Evolutionary conservation across 2,797 vertebrate species (phyloP), one percentile per base, ranked within the genome.

Genomic region (Lepilemur septentrionalis): DNA sequence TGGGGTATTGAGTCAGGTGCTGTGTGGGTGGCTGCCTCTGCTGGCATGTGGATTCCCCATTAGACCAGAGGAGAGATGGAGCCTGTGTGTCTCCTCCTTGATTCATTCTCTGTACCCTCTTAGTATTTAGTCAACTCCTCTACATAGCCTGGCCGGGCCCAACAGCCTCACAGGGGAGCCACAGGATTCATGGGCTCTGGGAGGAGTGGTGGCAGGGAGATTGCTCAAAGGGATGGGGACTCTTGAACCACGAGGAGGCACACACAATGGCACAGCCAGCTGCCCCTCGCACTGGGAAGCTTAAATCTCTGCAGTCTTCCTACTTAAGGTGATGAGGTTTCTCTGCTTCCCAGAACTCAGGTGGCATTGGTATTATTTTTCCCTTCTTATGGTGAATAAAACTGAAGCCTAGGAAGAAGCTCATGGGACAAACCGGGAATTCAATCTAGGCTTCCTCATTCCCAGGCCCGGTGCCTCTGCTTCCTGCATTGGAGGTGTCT

Each of bases 331-430:
- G 59, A 65, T 2, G 23, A 76, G 30, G 15, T 43, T 50, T 63
- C 32, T 59, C 57, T 65, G 69, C 35, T 89, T 78, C 72, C 57
- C 79, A 94, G 91, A 94, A 22, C 43, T 81, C 94, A 48, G 59
- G 38, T 17, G 55, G 57, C 30, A 0, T 46, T 82, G 63, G 73
- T 46, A 30, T 6, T 59, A 7, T 32, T 72, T 41, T 93, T 89
- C 28, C 46, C 2, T 3, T 61, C 14, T 61, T 35, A 35, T 3
- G 15, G 76, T 38, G 32, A 61, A 83, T 65, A 80, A 89, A 67
- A 48, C n/a, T 2, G 48, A 90, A 25, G 18, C 22, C 57, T 78
- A 59, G 25, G 17, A 30, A 78, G 30, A 48, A 67, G 20, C 65
- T 86, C 17, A n/a, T 32, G 18, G 76, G 55, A 88, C 2, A 4